Conservation (phyloP, 1,140 invertebrate species). For the Frieseomelitta varia region DNA sequence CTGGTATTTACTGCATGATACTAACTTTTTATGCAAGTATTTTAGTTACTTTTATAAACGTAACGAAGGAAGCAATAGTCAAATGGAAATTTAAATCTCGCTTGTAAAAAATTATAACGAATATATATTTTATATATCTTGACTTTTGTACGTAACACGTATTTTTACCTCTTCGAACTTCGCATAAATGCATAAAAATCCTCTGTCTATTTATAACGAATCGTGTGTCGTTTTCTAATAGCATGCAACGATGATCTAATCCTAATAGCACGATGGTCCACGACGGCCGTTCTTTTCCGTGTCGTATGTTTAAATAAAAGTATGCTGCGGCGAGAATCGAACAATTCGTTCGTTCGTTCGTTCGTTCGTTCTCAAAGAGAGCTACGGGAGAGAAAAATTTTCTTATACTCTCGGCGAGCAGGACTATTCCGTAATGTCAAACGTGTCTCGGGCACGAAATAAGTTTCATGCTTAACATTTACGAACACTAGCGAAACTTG, state of each 20-base stretch:
- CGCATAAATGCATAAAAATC: no score
- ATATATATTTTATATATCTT: no score
- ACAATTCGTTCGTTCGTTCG: background rate
- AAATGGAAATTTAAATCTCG: no score
- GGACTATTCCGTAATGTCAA: slow-evolving; percentile 63
- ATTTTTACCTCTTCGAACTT: no score
- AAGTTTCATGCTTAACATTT: slow-evolving; percentile 33
- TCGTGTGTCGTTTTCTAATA: background rate
- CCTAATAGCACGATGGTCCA: background rate
- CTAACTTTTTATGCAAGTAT: no score
- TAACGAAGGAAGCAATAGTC: no score
- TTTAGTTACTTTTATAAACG: no score
- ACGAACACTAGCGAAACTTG: slow-evolving; percentile 19
- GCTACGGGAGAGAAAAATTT: slow-evolving; percentile 58
- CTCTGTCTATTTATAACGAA: background rate
- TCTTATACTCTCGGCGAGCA: slow-evolving; percentile 49
- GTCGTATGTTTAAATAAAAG: slow-evolving; percentile 18
- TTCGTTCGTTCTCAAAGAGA: slow-evolving; percentile 54
- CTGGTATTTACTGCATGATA: no score
- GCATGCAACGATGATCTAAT: background rate
- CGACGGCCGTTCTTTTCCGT: no score
- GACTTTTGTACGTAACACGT: no score
- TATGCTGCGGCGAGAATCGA: slow-evolving; percentile 43
- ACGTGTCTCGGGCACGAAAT: slow-evolving; percentile 50
- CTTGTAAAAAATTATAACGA: no score